Conservation (phyloP, 1,140 invertebrate genomes). For the Cotesia glomerata region DNA sequence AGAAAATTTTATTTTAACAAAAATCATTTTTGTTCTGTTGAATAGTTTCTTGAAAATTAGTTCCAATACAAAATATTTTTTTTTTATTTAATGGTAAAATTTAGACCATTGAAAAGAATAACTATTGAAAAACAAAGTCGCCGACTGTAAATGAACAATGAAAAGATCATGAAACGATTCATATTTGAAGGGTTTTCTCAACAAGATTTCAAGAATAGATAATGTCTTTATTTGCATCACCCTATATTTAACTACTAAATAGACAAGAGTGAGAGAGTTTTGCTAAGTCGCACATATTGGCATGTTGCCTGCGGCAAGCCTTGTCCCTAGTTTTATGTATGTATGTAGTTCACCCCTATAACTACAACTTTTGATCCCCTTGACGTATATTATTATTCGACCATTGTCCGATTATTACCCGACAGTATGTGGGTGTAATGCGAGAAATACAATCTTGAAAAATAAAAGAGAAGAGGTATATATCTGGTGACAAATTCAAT, state of each 20-base stretch:
- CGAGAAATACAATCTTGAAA: constrained; percentile 54
- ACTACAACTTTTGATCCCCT: constrained; percentile 8
- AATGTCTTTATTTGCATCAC: no score
- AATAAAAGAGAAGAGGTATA: not conserved
- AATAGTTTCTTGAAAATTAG: no score
- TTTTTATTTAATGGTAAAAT: not conserved
- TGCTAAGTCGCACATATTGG: constrained; percentile 55
- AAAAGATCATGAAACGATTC: constrained; percentile 28
- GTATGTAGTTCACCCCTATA: not conserved
- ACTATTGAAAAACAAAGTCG: not conserved
- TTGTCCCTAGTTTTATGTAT: constrained; percentile 18
- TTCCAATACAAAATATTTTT: no score
- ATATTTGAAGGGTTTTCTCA: not conserved
- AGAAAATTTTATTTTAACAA: no score
- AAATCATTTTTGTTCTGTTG: no score
- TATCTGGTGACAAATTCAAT: constrained; percentile 57
- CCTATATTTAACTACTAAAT: not conserved
- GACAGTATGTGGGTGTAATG: constrained; percentile 57
- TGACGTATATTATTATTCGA: constrained; percentile 53
- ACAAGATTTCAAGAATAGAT: constrained; percentile 4
- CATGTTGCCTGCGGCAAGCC: constrained; percentile 46
- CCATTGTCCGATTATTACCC: constrained; percentile 60
- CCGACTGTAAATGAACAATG: constrained; percentile 56
- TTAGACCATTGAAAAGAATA: not conserved
- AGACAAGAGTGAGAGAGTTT: constrained; percentile 11